These are phyloP conservation scores for Hybognathus amarus DNA, from an alignment of 2,797 vertebrate species.

Conservation along the genomic window DNA sequence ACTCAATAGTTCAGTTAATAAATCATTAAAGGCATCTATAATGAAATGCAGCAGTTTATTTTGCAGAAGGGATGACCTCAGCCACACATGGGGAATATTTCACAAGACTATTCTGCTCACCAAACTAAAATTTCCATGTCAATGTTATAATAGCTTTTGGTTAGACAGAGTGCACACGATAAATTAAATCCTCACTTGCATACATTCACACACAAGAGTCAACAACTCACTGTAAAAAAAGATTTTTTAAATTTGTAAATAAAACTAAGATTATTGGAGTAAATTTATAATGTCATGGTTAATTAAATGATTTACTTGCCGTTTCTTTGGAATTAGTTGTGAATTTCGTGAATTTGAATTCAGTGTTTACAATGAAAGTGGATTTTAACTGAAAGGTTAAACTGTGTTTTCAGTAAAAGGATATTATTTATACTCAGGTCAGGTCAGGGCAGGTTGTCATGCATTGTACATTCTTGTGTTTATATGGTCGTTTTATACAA, in stretches of 20 bases:
- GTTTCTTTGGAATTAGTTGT: neutral
- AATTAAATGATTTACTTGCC: neutral
- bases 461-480: neutral
- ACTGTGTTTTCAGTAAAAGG: neutral
- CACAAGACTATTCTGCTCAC: neutral
- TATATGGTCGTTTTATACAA: neutral
- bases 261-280: neutral
- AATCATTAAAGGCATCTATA: conserved; percentile 16
- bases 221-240: neutral
- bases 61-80: neutral
- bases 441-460: neutral
- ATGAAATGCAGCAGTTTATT: neutral
- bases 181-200: neutral
- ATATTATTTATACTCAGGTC: neutral
- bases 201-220: neutral
- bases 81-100: neutral
- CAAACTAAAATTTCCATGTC: neutral
- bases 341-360: no score
- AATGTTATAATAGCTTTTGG: neutral
- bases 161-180: neutral
- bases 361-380: no score
- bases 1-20: conserved; percentile 1
- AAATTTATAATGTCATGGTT: neutral
- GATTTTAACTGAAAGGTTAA: neutral
- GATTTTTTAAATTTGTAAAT: neutral